A percentile compares a stretch with the other conserved stretches of the same genome.
Evolutionary conservation across 2,113 vertebrate species (phyloP).

Genomic region (Thomomys bottae): DNA sequence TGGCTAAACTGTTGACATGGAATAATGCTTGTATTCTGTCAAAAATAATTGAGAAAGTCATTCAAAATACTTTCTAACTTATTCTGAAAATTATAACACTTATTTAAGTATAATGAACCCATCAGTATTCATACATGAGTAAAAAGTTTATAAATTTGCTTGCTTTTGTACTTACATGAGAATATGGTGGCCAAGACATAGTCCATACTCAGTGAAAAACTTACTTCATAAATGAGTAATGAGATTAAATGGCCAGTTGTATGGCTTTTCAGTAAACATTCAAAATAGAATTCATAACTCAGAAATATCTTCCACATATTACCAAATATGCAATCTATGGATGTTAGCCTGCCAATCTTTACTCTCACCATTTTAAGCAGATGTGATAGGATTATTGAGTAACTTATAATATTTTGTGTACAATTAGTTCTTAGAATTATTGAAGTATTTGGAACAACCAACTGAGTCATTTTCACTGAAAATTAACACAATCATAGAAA

Average conservation of each 20-base stretch:
- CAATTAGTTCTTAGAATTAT: not conserved
- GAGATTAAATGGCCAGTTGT: not conserved
- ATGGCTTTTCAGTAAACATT: not conserved
- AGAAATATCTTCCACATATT: not conserved
- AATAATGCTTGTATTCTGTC: not conserved
- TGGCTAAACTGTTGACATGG: not conserved
- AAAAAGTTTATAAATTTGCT: too few relatives aligned
- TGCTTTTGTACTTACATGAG: not conserved
- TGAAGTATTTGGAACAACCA: not conserved
- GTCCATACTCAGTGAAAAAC: not conserved
- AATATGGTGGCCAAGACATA: not conserved
- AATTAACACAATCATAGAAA: not conserved
- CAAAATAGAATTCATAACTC: not conserved
- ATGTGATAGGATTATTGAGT: not conserved
- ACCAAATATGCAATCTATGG: not conserved
- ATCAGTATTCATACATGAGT: too few relatives aligned
- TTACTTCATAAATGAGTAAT: not conserved
- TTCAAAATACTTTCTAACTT: not conserved
- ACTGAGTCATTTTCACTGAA: not conserved
- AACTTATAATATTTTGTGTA: not conserved
- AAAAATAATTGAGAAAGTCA: not conserved
- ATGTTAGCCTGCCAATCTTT: not conserved
- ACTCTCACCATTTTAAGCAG: not conserved
- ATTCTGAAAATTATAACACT: not conserved
- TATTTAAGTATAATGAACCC: not conserved